These are phyloP conservation scores for Periophthalmus modestus DNA, from an alignment of 2,113 vertebrate species.

Conservation along the genomic window DNA sequence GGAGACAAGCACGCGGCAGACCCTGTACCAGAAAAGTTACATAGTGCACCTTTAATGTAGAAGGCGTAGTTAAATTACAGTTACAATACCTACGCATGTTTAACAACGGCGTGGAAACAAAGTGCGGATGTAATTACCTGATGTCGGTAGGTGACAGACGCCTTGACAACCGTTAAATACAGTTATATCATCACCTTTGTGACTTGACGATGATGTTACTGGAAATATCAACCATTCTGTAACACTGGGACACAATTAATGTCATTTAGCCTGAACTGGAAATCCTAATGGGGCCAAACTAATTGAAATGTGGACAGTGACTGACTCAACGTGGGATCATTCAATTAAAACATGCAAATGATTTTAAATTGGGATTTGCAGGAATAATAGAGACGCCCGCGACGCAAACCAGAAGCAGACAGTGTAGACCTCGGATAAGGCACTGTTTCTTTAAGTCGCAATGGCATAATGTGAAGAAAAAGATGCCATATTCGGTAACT, in stretches of 20 bases:
- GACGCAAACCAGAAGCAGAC: neutral
- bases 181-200: neutral
- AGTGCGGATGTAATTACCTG: neutral
- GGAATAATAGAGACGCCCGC: neutral
- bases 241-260: neutral
- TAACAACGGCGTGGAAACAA: neutral
- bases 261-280: constrained; percentile 2
- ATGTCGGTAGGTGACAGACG: neutral
- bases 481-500: too few relatives aligned
- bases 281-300: neutral
- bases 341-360: constrained; percentile 4
- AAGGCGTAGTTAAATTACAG: too few relatives aligned
- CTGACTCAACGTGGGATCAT: neutral
- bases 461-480: too few relatives aligned
- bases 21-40: too few relatives aligned
- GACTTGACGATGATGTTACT: neutral
- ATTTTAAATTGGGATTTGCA: neutral
- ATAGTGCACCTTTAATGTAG: too few relatives aligned
- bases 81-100: neutral
- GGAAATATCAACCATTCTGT: neutral
- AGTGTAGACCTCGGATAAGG: neutral
- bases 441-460: neutral
- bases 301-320: constrained; percentile 4
- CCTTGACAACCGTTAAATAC: neutral
- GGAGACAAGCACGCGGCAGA: too few relatives aligned